Evolutionary conservation across 35 echinoderm and acorn worm species (phyloP), one percentile per base, ranked within the genome.

Genomic region (Apostichopus californicus): DNA sequence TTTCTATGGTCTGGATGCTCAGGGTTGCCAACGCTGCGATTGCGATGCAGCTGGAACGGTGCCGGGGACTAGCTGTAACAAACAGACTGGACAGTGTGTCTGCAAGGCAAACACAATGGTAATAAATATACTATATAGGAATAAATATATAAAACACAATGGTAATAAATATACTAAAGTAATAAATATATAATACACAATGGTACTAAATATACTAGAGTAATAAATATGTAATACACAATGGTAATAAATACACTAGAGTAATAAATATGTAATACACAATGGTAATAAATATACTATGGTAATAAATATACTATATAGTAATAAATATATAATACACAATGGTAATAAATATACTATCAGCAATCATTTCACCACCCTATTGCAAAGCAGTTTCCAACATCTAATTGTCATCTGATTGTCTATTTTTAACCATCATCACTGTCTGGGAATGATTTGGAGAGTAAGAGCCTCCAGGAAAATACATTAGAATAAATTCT

Each of bases 21-120:
- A 56, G 89, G 97, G 97, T 0, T 98, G 97, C 73, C 80, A 79
- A 23, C 9, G 6, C 1, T 98, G 97, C 92, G 92, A 94, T 26
- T 98, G 97, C 92, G 95, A 96, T 57, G 82, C 5, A 9, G 87
- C 28, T 12, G 97, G 97, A 3, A 94, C 86, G 8, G 93, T 92
- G 78, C 93, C 93, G 8, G 95, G 95, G 20, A 91, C 95, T 57
- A 73, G 52, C 14, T 98, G 96, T 90, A 65, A 98, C 66, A 96
- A 98, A 72, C 55, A 24, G 6, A 94, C 93, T 8, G 96, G 96
- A 24, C 94, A 95, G 80, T 98, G 96, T 83, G 73, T 94, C 28
- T 98, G 96, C 77, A 96, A 98, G 88, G 90, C 93, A 13, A 96
- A 94, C 82, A 93, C 93, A 25, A 86, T 93, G 94, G 96, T 98